These are phyloP conservation scores for Pammene aurita DNA, from an alignment of 2,888 invertebrate genomes.

Conservation along the genomic window DNA sequence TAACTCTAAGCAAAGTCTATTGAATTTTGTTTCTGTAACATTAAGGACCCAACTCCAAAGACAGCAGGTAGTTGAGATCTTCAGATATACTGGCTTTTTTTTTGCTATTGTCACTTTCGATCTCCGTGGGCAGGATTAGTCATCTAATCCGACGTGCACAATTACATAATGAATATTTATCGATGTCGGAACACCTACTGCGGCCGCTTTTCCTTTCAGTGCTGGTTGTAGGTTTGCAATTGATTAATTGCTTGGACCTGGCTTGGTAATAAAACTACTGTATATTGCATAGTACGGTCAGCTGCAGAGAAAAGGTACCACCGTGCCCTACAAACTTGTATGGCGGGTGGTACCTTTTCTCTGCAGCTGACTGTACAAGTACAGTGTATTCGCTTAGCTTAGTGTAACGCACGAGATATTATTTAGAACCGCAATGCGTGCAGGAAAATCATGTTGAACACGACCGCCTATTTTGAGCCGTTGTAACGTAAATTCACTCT, in stretches of 20 bases:
- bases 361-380: too few relatives aligned
- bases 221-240: slow-evolving; percentile 30
- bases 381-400: neutral
- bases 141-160: slow-evolving; percentile 47
- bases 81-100: slow-evolving; percentile 12
- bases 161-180: slow-evolving; percentile 48
- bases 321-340: too few relatives aligned
- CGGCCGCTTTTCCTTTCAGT: slow-evolving; percentile 33
- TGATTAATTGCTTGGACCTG: slow-evolving; percentile 28
- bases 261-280: neutral
- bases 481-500: neutral
- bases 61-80: neutral
- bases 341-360: too few relatives aligned
- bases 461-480: neutral
- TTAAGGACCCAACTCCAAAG: neutral
- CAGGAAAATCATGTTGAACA: neutral
- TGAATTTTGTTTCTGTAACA: neutral
- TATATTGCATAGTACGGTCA: neutral
- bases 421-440: neutral
- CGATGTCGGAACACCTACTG: slow-evolving; percentile 36
- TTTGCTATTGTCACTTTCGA: slow-evolving; percentile 33
- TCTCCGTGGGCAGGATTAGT: slow-evolving; percentile 39
- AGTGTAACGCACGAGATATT: neutral
- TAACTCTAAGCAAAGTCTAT: neutral
- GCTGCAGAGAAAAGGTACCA: too few relatives aligned